Evolutionary conservation across 2,888 invertebrate species (phyloP).

Genomic region (Rhamphomyia laevipes): DNA sequence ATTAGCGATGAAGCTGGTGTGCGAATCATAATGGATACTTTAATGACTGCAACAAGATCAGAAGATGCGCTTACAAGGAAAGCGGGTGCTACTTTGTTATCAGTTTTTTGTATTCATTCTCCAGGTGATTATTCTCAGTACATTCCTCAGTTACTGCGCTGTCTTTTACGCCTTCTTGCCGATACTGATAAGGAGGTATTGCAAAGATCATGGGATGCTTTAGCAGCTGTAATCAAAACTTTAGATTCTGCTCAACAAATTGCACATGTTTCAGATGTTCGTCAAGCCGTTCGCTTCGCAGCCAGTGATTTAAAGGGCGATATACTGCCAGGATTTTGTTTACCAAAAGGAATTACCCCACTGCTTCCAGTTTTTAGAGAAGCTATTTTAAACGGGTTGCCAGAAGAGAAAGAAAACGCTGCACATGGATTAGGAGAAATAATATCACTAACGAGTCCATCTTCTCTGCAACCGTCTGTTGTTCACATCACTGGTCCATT

Average conservation of each 20-base stretch:
- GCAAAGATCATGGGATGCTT: slow-evolving; percentile 82
- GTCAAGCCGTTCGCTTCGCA: slow-evolving; percentile 87
- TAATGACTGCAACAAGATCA: slow-evolving; percentile 63
- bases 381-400: slow-evolving; percentile 87
- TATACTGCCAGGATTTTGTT: slow-evolving; percentile 82
- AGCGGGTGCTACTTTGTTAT: slow-evolving; percentile 76
- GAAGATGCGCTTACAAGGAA: slow-evolving; percentile 53
- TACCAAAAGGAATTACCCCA: slow-evolving; percentile 89
- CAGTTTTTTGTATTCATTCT: slow-evolving; percentile 81
- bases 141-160: slow-evolving; percentile 77
- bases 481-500: slow-evolving; percentile 96
- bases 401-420: slow-evolving; percentile 92
- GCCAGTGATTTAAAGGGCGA: slow-evolving; percentile 69
- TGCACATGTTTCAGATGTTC: slow-evolving; percentile 75
- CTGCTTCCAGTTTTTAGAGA: slow-evolving; percentile 92
- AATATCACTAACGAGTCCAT: slow-evolving; percentile 55
- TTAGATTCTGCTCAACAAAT: slow-evolving; percentile 75
- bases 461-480: slow-evolving; percentile 87
- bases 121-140: slow-evolving; percentile 79
- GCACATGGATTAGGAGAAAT: slow-evolving; percentile 76
- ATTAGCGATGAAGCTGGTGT: slow-evolving; percentile 81
- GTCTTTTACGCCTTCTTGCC: slow-evolving; percentile 73
- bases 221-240: slow-evolving; percentile 79
- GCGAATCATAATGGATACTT: slow-evolving; percentile 73
- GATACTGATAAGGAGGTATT: slow-evolving; percentile 70